Percentiles rank a stretch among this genome's conserved stretches.
Conservation (phyloP, 2,888 invertebrate species). For the Eristalinus sepulchralis region DNA sequence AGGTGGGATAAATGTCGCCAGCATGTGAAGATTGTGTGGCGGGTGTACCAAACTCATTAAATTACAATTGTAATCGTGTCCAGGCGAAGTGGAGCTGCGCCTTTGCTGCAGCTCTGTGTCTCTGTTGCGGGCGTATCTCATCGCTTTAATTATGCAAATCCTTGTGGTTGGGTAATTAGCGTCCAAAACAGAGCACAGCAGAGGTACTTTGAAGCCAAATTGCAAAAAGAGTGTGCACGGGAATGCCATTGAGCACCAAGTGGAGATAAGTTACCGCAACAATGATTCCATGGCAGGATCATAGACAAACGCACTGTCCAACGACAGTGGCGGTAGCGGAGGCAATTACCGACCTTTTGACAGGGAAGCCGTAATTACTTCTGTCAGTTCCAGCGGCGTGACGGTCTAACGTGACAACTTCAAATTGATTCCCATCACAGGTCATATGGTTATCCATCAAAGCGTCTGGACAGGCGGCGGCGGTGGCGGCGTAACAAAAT, state of each 20-base stretch:
- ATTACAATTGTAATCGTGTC: constrained; percentile 65
- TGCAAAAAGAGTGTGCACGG: background rate
- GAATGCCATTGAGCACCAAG: background rate
- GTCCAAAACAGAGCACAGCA: constrained; percentile 34
- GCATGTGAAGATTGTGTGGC: constrained; percentile 56
- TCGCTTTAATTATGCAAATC: constrained; percentile 70
- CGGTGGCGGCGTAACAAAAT: background rate
- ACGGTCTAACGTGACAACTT: constrained; percentile 3
- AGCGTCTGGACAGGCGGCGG: background rate
- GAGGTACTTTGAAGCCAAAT: background rate
- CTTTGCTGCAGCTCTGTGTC: constrained; percentile 22
- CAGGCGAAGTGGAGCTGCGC: constrained; percentile 49
- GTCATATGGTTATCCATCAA: constrained; percentile 21
- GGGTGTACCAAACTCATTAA: constrained; percentile 67
- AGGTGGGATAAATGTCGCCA: constrained; percentile 47
- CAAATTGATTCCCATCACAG: constrained; percentile 29
- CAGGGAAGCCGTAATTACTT: constrained; percentile 25
- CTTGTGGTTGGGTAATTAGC: constrained; percentile 60
- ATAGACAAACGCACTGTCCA: background rate
- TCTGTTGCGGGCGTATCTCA: constrained; percentile 17
- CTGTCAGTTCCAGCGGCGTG: constrained; percentile 2
- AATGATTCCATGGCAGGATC: constrained; percentile 4
- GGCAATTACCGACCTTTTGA: background rate
- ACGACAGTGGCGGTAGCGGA: background rate
- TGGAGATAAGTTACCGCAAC: constrained; percentile 27